Percentiles rank a stretch among this genome's conserved stretches.
Evolutionary conservation across 2,888 invertebrate species (phyloP).

Genomic region (Galeruca laticollis): DNA sequence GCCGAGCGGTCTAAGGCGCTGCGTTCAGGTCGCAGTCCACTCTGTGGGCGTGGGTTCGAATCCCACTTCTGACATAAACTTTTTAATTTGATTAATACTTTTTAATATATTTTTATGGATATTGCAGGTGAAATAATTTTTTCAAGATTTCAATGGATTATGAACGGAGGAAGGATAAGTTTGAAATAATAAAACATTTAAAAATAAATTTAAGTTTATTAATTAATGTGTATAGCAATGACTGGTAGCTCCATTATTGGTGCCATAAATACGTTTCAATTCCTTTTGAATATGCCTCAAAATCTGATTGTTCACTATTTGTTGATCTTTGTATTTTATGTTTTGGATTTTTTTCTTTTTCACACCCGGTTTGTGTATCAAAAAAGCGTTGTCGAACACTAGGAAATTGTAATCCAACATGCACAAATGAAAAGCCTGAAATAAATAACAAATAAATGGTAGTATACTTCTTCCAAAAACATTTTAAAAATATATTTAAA

Average conservation of each 20-base stretch:
- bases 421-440: conserved; percentile 54
- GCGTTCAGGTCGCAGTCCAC: conserved; percentile 50
- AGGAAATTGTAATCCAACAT: conserved; percentile 53
- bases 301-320: conserved; percentile 43
- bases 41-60: conserved; percentile 68
- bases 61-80: conserved; percentile 62
- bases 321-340: conserved; percentile 43
- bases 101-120: background rate
- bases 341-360: conserved; percentile 55
- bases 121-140: background rate
- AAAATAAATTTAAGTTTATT: background rate
- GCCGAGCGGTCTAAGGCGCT: conserved; percentile 93
- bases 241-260: conserved; percentile 20
- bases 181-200: background rate
- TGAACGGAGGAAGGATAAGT: too few species aligned
- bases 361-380: conserved; percentile 56
- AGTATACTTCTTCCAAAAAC: too few species aligned
- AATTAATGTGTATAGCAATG: background rate
- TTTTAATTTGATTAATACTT: conserved; percentile 17
- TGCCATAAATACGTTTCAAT: conserved; percentile 48
- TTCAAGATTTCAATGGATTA: too few species aligned
- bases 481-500: too few species aligned
- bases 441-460: too few species aligned
- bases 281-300: conserved; percentile 44
- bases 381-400: conserved; percentile 55